Conservation (phyloP, 1,140 invertebrate species). For the Amyelois transitella region DNA sequence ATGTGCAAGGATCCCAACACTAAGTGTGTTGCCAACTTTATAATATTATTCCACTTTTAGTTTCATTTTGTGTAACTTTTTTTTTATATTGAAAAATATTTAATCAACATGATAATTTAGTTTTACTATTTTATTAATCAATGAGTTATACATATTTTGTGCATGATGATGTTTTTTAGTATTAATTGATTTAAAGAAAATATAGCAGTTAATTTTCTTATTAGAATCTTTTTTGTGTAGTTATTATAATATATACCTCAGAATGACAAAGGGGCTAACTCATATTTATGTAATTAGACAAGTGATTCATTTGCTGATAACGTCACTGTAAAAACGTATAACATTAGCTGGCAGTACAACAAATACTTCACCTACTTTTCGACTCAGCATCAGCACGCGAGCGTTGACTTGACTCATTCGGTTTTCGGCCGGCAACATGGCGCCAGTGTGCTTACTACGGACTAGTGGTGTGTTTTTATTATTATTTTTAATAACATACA, state of each 20-base stretch:
- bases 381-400: neutral
- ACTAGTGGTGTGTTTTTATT: constrained; percentile 57
- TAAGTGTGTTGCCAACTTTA: neutral
- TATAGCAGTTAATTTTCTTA: too few species aligned
- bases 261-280: too few species aligned
- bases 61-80: neutral
- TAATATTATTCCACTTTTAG: neutral
- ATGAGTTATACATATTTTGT: neutral
- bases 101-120: neutral
- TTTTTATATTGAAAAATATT: neutral
- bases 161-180: too few species aligned
- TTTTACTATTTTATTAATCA: too few species aligned
- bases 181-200: too few species aligned
- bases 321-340: neutral
- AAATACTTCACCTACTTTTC: neutral
- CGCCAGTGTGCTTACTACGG: constrained; percentile 35
- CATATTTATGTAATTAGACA: too few species aligned
- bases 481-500: constrained; percentile 48
- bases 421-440: constrained; percentile 22
- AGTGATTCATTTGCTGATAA: neutral
- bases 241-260: too few species aligned
- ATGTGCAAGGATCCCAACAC: neutral
- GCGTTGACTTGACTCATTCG: neutral
- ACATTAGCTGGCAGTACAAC: neutral
- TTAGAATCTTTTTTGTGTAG: too few species aligned